A percentile compares a stretch with the other conserved stretches of the same genome.
Conservation (phyloP, 2,113 vertebrate species). For the Perognathus longimembris region DNA sequence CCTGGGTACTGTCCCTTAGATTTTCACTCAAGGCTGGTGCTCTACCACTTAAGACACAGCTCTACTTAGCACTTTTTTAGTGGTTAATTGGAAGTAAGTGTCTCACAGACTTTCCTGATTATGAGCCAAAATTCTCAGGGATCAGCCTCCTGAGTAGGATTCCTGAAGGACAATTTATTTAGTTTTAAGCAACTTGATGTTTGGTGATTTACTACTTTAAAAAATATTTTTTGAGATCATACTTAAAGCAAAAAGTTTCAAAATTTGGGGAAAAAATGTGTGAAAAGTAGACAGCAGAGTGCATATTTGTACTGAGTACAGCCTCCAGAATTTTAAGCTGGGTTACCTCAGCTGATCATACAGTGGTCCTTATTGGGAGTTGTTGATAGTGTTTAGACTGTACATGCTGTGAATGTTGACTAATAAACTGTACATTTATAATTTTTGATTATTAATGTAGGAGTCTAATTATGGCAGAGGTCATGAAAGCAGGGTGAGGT, state of each 20-base stretch:
- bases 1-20: too few relatives aligned
- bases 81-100: too few relatives aligned
- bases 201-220: conserved; percentile 5
- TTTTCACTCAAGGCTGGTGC: too few relatives aligned
- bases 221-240: neutral
- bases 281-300: neutral
- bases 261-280: conserved; percentile 21
- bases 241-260: neutral
- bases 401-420: neutral
- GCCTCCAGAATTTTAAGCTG: neutral
- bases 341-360: neutral
- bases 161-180: neutral
- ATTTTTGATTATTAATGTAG: too few relatives aligned
- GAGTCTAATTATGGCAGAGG: too few relatives aligned
- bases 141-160: too few relatives aligned
- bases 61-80: too few relatives aligned
- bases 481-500: too few relatives aligned
- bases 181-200: neutral
- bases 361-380: conserved; percentile 5
- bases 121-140: too few relatives aligned
- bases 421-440: too few relatives aligned
- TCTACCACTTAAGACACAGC: too few relatives aligned
- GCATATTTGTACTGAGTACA: neutral
- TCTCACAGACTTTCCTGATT: too few relatives aligned
- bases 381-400: neutral